Conservation (phyloP, 1,140 invertebrate species). For the Diachasmimorpha longicaudata region DNA sequence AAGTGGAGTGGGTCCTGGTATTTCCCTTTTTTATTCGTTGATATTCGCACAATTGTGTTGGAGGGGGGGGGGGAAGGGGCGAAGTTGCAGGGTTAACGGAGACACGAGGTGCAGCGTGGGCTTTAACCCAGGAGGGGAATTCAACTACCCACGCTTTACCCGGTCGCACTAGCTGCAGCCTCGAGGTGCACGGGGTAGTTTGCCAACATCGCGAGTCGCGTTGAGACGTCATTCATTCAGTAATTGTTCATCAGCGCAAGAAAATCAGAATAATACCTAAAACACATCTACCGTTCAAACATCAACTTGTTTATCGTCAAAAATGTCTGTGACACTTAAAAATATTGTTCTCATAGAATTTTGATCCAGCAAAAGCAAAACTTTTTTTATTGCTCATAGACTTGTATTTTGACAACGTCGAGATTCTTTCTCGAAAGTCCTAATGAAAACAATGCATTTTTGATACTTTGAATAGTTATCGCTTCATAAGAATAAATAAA, state of each 20-base stretch:
- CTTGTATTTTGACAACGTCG: no score
- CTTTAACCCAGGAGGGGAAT: conserved; percentile 35
- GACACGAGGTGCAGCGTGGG: conserved; percentile 11
- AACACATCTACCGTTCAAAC: neutral
- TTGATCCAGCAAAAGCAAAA: no score
- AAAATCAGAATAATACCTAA: neutral
- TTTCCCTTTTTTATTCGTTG: neutral
- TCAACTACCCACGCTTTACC: conserved; percentile 43
- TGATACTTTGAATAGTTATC: no score
- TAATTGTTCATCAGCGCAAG: neutral
- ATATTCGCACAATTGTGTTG: neutral
- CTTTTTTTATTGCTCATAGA: no score
- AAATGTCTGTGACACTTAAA: no score
- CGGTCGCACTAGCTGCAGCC: conserved; percentile 17
- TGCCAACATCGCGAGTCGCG: conserved; percentile 35
- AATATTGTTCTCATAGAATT: no score
- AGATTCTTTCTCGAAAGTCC: no score
- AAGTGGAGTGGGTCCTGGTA: neutral
- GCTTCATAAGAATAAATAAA: no score
- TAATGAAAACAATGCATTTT: no score
- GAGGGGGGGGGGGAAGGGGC: neutral
- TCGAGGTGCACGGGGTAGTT: conserved; percentile 43
- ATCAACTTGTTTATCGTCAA: neutral
- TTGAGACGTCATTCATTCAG: conserved; percentile 26
- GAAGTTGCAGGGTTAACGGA: neutral